Evolutionary conservation across 37 sponge, comb jelly and placozoan genomes (phyloP).

Genomic region (Beroe ovata): DNA sequence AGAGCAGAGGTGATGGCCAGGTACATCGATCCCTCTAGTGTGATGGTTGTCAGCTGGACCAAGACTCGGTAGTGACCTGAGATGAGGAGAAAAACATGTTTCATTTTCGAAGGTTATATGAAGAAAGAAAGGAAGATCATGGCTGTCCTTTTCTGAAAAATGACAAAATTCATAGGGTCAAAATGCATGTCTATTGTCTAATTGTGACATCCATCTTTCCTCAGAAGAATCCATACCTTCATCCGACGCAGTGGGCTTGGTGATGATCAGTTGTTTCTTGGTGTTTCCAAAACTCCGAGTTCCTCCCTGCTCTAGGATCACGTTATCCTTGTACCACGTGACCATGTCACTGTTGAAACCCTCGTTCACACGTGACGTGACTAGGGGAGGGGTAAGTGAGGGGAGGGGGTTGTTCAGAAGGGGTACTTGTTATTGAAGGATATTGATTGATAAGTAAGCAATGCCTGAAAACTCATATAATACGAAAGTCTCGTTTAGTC

Average conservation of each 20-base stretch:
- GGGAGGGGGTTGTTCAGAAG: conserved; percentile 13
- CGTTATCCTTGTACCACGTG: conserved; percentile 64
- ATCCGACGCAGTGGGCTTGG: conserved; percentile 19
- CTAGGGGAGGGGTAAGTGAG: not conserved
- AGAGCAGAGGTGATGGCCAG: conserved; percentile 52
- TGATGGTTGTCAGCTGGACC: conserved; percentile 40
- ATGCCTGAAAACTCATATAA: not conserved
- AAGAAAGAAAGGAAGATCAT: too few species aligned
- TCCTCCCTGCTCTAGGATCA: not conserved
- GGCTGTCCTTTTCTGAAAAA: too few species aligned
- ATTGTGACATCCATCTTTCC: too few species aligned
- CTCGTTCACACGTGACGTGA: conserved; percentile 3
- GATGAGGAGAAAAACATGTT: not conserved
- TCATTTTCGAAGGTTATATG: too few species aligned
- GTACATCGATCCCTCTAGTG: conserved; percentile 61
- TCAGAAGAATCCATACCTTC: too few species aligned
- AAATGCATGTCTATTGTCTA: too few species aligned
- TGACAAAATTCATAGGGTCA: too few species aligned
- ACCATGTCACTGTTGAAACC: not conserved
- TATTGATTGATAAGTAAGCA: not conserved
- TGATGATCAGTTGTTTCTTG: conserved; percentile 8
- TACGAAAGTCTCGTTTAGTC: too few species aligned
- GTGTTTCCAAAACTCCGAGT: not conserved
- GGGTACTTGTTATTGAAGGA: not conserved
- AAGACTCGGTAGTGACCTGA: conserved; percentile 59